Evolutionary conservation across 2,113 vertebrate genomes (phyloP).

Genomic region (Chitala chitala): DNA sequence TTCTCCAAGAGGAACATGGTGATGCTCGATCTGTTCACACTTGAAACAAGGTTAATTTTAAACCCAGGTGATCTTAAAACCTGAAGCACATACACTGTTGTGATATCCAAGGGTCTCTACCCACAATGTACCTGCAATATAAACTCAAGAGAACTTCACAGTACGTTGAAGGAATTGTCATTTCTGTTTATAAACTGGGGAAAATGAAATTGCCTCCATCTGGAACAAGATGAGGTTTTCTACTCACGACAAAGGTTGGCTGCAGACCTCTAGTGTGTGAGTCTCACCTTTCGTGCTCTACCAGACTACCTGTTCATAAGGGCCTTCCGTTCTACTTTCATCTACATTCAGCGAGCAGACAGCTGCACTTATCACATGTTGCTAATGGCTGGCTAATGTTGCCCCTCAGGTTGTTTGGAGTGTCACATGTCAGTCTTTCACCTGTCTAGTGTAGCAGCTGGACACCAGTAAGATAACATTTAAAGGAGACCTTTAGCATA

Average conservation of each 20-base stretch:
- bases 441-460: conserved; percentile 54
- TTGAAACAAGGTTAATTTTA: neutral
- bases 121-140: neutral
- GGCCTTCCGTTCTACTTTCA: conserved; percentile 58
- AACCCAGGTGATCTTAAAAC: neutral
- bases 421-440: conserved; percentile 40
- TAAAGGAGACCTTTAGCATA: conserved; percentile 50
- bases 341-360: conserved; percentile 60
- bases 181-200: conserved; percentile 6
- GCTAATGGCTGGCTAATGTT: conserved; percentile 56
- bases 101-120: neutral
- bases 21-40: neutral
- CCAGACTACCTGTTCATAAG: conserved; percentile 27
- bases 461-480: conserved; percentile 50
- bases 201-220: neutral
- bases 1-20: neutral
- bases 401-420: conserved; percentile 45
- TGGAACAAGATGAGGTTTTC: conserved; percentile 28
- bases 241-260: conserved; percentile 36
- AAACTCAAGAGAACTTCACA: conserved; percentile 2
- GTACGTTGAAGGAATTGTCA: neutral
- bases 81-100: neutral
- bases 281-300: conserved; percentile 48
- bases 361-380: conserved; percentile 44
- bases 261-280: conserved; percentile 38